Conservation (phyloP, 30 jellyfish, hydroid and myxozoan species). For the Rhopilema esculentum region DNA sequence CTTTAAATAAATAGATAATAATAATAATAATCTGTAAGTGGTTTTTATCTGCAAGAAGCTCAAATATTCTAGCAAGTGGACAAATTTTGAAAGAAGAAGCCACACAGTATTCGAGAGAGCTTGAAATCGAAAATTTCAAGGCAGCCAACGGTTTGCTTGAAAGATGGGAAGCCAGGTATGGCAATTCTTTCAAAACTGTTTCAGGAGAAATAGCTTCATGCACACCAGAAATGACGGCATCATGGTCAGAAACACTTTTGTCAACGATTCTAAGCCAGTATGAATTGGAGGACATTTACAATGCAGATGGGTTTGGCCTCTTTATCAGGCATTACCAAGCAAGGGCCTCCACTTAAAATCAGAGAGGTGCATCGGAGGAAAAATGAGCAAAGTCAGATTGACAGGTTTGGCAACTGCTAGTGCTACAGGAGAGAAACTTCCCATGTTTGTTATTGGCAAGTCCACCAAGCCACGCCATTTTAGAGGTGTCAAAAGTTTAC, state of each 20-base stretch:
- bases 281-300: constrained; percentile 40
- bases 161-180: constrained; percentile 43
- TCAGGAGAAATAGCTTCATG: constrained; percentile 12
- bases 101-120: constrained; percentile 41
- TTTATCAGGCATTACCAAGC: constrained; percentile 32
- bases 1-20: no score
- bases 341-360: constrained; percentile 23
- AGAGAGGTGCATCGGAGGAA: constrained; percentile 30
- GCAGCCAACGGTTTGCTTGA: constrained; percentile 75
- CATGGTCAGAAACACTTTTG: constrained; percentile 11
- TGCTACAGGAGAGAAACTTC: constrained; percentile 36
- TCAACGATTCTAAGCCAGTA: constrained; percentile 13
- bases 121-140: constrained; percentile 37
- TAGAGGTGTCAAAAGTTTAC: constrained; percentile 7
- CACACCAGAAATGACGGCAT: constrained; percentile 45
- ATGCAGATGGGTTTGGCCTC: constrained; percentile 70
- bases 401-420: constrained; percentile 30
- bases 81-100: constrained; percentile 46
- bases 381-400: constrained; percentile 15
- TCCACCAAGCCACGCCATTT: constrained; percentile 62
- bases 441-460: constrained; percentile 36
- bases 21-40: no score
- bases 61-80: background rate
- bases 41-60: no score
- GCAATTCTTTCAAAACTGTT: constrained; percentile 8